Base-by-base conservation (phyloP, 2,888 invertebrate species). In the Nemapogon koenigi region DNA sequence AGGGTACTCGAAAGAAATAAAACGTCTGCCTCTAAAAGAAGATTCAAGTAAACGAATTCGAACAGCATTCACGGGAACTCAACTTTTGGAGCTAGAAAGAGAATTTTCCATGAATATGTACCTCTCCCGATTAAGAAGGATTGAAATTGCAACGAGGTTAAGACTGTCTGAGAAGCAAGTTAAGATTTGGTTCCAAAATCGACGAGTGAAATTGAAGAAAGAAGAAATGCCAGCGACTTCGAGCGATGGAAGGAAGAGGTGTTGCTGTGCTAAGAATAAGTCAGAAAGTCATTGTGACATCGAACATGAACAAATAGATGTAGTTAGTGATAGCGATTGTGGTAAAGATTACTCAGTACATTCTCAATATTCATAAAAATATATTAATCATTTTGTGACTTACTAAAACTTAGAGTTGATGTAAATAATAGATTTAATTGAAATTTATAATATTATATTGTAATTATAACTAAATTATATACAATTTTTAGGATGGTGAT, bases 151-250 rank as follows among this genome's bases (percentile, higher is more conserved):
- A 3, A 94, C 92, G 17, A 87, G 90, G 46, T 67, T 96, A 42
- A 85, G 90, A 36, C 70, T 97, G 1, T 93, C 93, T 0, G 97
- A 97, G 66, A 97, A 96, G 57, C 96, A 96, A 75, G 95, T 96
- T 45, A 96, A 92, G 64, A 92, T 92, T 48, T 93, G 95, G 96
- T 96, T 96, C 68, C 94, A 96, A 62, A 96, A 96, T 64, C 84
- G 95, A 4, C 82, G 95, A 2, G 96, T 96, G 1, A 96, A 96
- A 62, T 85, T 92, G 67, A 96, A 96, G 82, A 96, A 95, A 55
- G 94, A 94, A 47, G 90, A 90, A 53, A 68, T 85, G 4, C 88
- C 88, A 0, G 16, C 39, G 48, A 46, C 50, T 4, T 45, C 53
- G 1, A 46, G 18, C n/a, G 66, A 67, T 2, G 59, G 63, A 1